phyloP scores from a whole-genome alignment of 1,140 invertebrate genomes.

The Heliconius eleuchia region DNA sequence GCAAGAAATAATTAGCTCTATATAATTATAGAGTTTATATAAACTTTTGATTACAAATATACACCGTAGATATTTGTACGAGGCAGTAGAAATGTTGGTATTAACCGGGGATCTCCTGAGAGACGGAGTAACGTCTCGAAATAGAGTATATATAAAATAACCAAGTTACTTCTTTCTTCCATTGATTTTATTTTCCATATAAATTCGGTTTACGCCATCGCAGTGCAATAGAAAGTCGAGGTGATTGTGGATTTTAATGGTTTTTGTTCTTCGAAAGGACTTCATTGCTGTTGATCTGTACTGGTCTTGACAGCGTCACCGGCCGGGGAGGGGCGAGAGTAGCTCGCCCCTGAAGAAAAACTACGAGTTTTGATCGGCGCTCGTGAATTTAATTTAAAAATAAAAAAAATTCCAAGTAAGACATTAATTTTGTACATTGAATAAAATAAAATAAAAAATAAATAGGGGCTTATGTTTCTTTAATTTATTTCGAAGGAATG shows the following conservation, averaged over 20 bases:
- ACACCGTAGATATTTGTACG: neutral
- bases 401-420: too few species aligned
- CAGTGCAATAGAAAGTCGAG: neutral
- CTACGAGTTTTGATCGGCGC: too few species aligned
- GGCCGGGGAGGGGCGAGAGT: too few species aligned
- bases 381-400: too few species aligned
- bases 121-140: neutral
- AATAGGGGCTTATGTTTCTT: too few species aligned
- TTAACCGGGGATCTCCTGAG: conserved; percentile 17
- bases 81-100: conserved; percentile 18
- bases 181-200: conserved; percentile 3
- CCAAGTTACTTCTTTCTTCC: neutral
- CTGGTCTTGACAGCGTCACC: too few species aligned
- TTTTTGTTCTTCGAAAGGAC: too few species aligned
- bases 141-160: conserved; percentile 4
- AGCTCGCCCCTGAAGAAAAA: too few species aligned
- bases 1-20: neutral
- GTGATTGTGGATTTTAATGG: neutral
- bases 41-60: neutral
- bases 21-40: neutral
- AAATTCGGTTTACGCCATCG: neutral
- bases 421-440: too few species aligned
- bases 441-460: too few species aligned
- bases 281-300: too few species aligned
- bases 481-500: too few species aligned